Evolutionary conservation across 2,797 vertebrate genomes (phyloP), one percentile per base, ranked within the genome.

Genomic region (Anableps anableps): DNA sequence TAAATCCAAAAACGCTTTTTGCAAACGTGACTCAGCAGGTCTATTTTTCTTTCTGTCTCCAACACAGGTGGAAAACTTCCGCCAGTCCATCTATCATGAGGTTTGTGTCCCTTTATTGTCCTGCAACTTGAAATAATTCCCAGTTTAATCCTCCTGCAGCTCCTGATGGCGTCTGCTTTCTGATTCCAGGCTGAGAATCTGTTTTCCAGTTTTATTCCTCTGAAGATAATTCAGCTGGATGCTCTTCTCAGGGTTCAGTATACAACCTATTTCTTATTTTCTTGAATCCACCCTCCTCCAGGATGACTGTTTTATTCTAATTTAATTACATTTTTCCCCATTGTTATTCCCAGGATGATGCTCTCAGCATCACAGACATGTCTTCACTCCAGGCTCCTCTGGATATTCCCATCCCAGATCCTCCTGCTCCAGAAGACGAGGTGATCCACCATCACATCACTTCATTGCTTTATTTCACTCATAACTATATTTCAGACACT

Each of bases 401-500:
- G 89, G 97, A 98, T 66, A 98, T 98, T 88, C 97, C 97, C 50
- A 96, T 98, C n/a, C 97, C 97, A 0, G 97, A 98, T 47, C 97
- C 97, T 0, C 96, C 97, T 0, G 86, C 95, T 71, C 93, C 96
- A 1, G 96, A 97, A 29, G 96, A 97, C 0, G 97, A 97, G 96
- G 97, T 97, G 78, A 96, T n/a, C 62, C 0, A 0, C 45, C 1
- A 34, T 11, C 55, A 10, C 47, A 0, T 55, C 7, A 1, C 19
- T 26, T 68, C 31, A 31, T 62, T 36, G 9, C 14, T 62, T 3
- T 31, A 17, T 19, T 62, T 19, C 17, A 62, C 31, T 34, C 26
- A 58, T 5, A 58, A 62, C 43, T 43, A 10, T 10, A n/a, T n/a
- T n/a, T n/a, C n/a, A n/a, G n/a, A 58, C n/a, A 58, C 10, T 58